Conservation (phyloP, 2,113 vertebrate species). For the Embiotoca jacksoni region DNA sequence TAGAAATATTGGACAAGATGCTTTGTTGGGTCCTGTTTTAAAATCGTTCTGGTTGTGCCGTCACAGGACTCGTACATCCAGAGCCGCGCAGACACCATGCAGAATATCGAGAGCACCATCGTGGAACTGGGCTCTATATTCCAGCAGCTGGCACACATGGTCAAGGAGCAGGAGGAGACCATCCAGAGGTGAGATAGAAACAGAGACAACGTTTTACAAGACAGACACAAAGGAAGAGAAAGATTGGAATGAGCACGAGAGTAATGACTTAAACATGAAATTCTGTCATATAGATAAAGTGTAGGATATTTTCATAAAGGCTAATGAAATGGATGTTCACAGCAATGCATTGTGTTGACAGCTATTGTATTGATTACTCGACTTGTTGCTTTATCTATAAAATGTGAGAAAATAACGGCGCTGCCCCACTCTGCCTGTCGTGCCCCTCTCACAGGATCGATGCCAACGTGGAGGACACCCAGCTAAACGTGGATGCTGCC, state of each 20-base stretch:
- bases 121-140: slow-evolving; percentile 95
- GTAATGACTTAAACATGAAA: too few species aligned
- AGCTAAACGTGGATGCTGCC: slow-evolving; percentile 92
- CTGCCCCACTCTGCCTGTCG: background rate
- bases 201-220: too few species aligned
- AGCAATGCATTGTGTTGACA: too few species aligned
- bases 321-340: too few species aligned
- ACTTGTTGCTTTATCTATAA: too few species aligned
- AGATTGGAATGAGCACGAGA: too few species aligned
- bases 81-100: slow-evolving; percentile 93
- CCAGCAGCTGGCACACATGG: slow-evolving; percentile 94
- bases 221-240: background rate
- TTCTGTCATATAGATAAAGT: too few species aligned
- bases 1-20: background rate
- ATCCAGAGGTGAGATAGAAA: slow-evolving; percentile 87
- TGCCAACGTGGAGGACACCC: slow-evolving; percentile 91
- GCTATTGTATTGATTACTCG: too few species aligned
- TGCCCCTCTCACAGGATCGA: slow-evolving; percentile 85
- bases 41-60: background rate
- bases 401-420: background rate
- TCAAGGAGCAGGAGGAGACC: slow-evolving; percentile 95
- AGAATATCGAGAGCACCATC: slow-evolving; percentile 95
- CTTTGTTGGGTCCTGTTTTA: background rate
- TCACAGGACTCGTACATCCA: slow-evolving; percentile 93
- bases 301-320: too few species aligned